Evolutionary conservation across 2,797 vertebrate genomes (phyloP).

Genomic region (Enteromius trimaculatus): DNA sequence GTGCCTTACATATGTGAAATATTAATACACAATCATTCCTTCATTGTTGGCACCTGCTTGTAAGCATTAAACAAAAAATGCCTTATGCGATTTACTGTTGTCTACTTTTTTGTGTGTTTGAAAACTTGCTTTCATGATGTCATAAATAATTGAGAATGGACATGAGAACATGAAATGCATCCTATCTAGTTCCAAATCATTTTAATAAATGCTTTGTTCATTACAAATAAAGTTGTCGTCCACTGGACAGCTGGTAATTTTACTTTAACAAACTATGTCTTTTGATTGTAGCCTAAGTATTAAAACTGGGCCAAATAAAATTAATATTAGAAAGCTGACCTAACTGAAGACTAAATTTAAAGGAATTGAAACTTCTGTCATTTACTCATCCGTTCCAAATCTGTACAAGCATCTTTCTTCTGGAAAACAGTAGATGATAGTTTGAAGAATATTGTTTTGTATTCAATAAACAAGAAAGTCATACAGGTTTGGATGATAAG

Average conservation of each 20-base stretch:
- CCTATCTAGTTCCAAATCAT: background rate
- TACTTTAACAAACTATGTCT: background rate
- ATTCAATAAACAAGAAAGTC: background rate
- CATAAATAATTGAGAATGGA: background rate
- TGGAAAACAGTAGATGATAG: too few relatives aligned
- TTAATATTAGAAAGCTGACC: background rate
- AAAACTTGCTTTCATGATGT: background rate
- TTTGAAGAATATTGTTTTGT: background rate
- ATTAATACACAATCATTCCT: slow-evolving; percentile 21
- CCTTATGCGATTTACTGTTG: background rate
- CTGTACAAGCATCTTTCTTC: background rate
- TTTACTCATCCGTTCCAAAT: too few relatives aligned
- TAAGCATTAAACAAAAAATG: slow-evolving; percentile 11
- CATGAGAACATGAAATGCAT: background rate
- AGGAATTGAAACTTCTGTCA: background rate
- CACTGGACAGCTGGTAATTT: background rate
- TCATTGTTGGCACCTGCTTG: background rate
- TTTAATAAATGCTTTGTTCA: background rate
- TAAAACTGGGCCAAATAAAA: background rate
- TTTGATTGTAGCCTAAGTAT: background rate
- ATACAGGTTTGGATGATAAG: background rate
- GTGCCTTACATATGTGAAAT: slow-evolving; percentile 22
- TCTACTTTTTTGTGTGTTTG: background rate
- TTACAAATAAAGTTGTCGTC: background rate
- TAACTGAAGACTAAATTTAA: background rate